Percentiles rank a stretch among this genome's conserved stretches.
These are phyloP conservation scores for Ostrea edulis DNA, from an alignment of 1,140 invertebrate species.

Conservation along the genomic window DNA sequence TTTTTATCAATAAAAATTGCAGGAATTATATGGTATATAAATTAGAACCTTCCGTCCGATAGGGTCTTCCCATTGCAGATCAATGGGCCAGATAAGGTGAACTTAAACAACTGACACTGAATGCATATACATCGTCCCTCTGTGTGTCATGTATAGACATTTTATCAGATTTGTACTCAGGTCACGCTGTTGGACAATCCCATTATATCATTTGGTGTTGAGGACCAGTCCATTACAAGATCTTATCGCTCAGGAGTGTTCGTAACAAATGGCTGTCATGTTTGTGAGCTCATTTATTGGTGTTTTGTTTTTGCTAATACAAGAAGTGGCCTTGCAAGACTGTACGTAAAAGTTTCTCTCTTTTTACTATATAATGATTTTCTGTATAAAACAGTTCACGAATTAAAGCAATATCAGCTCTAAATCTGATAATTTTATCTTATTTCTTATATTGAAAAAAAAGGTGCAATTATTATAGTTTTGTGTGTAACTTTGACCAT, in stretches of 20 bases:
- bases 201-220: too few relatives aligned
- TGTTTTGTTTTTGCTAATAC: background rate
- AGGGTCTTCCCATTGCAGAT: background rate
- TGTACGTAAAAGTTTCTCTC: background rate
- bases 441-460: too few relatives aligned
- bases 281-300: background rate
- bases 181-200: background rate
- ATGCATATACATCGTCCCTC: background rate
- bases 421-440: too few relatives aligned
- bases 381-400: too few relatives aligned
- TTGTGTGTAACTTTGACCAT: too few relatives aligned
- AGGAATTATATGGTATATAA: too few relatives aligned
- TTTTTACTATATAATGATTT: background rate
- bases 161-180: background rate
- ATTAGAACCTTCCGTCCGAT: background rate
- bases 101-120: background rate
- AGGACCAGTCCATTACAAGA: too few relatives aligned
- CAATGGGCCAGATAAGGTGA: background rate
- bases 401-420: too few relatives aligned
- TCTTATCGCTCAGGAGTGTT: background rate
- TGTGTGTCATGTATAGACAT: background rate
- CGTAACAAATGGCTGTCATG: background rate
- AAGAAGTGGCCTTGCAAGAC: background rate
- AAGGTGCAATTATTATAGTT: too few relatives aligned
- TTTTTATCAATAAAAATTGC: too few relatives aligned